phyloP scores from a whole-genome alignment of 2,113 vertebrate genomes.

The Vidua macroura region DNA sequence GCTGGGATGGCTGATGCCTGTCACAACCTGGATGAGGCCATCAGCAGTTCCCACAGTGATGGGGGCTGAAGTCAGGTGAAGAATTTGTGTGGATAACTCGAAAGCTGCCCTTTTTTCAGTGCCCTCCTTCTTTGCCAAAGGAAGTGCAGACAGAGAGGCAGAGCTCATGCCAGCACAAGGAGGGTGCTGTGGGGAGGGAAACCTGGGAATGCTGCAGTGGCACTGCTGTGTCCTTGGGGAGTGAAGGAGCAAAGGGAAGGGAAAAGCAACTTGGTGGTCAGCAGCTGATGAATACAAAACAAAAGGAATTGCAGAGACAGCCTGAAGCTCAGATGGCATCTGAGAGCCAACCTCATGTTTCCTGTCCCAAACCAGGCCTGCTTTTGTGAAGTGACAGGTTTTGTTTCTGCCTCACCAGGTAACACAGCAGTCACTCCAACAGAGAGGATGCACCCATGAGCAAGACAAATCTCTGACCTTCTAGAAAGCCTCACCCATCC shows the following conservation, averaged over 20 bases:
- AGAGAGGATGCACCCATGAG: background rate
- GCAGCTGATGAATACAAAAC: background rate
- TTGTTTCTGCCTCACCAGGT: background rate
- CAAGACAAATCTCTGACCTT: background rate
- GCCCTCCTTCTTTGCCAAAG: background rate
- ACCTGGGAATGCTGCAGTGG: accelerated
- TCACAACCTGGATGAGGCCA: background rate
- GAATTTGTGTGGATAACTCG: background rate
- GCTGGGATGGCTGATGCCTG: background rate
- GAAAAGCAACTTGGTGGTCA: background rate
- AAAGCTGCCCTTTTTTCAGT: background rate
- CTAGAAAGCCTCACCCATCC: background rate
- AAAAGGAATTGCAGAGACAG: background rate
- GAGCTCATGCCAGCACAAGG: background rate
- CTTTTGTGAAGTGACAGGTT: background rate
- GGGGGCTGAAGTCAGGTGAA: background rate
- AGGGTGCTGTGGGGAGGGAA: background rate
- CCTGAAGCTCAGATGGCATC: background rate
- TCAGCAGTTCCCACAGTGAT: background rate
- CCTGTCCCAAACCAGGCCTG: background rate
- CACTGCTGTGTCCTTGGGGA: background rate
- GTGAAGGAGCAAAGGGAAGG: background rate
- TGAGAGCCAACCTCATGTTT: background rate
- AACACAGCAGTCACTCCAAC: background rate
- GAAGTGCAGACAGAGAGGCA: background rate